Evolutionary conservation across 37 sponge, comb jelly and placozoan genomes (phyloP), one percentile per base, ranked within the genome.

Genomic region (Corticium candelabrum): DNA sequence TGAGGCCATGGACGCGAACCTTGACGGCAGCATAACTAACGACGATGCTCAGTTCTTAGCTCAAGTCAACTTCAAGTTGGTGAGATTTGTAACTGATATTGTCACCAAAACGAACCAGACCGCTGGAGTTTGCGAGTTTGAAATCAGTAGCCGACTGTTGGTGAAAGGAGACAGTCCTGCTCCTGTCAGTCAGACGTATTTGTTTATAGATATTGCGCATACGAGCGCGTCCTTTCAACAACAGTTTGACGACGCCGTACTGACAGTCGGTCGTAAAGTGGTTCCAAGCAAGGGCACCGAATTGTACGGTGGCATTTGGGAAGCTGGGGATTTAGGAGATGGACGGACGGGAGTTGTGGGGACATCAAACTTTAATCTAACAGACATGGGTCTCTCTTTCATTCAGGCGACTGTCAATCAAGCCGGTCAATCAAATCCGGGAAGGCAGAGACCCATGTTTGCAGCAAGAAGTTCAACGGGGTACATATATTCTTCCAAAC

Each of bases 341-440:
- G 88, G 88, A 71, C 70, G 56, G 35, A 86, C 77, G 81, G 77
- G 71, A 21, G 31, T 84, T 3, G 32, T 34, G 69, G 37, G 40
- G 1, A 74, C 75, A 3, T 41, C 85, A n/a, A 78, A 80, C 0
- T 37, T 87, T 5, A 79, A 40, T 38, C 34, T 67, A 7, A 69
- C 74, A 1, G 38, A 67, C 34, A 40, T 90, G 36, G 91, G 91
- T 75, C 3, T 90, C 7, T 81, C 88, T 32, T 81, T 82, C 0
- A 69, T 90, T n/a, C 91, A 84, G 34, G 83, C 86, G 33, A 84
- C 85, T 32, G 77, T 88, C 77, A 84, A 88, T 41, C 40, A 4
- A 31, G 7, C 27, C 0, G 76, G 57, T 15, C 36, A 40, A 3
- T 77, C 89, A 15, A 76, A 76, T 0, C 27, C 82, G 21, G 68